Evolutionary conservation across 2,888 invertebrate species (phyloP).

Genomic region (Protophormia terraenovae): DNA sequence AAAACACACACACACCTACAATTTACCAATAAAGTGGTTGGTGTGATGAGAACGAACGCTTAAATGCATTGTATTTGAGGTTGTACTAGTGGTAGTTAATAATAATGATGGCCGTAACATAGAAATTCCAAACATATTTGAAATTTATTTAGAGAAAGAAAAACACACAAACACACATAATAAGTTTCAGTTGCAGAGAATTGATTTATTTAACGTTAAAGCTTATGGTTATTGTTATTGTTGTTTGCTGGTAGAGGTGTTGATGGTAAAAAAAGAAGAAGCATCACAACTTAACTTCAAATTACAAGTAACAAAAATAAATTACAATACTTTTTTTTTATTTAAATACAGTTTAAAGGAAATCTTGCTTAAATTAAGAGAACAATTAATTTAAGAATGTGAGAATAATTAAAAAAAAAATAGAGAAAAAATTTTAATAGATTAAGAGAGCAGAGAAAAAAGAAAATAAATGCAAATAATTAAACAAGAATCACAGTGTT

Average conservation of each 20-base stretch:
- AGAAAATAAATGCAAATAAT: slow-evolving; percentile 10
- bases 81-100: background rate
- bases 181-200: slow-evolving; percentile 34
- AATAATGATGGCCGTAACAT: background rate
- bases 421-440: background rate
- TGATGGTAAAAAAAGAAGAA: no score
- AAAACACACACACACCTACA: background rate
- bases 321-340: background rate
- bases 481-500: slow-evolving; percentile 42
- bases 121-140: slow-evolving; percentile 5
- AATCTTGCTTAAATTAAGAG: background rate
- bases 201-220: slow-evolving; percentile 32
- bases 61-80: background rate
- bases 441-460: no score
- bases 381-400: slow-evolving; percentile 11
- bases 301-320: no score
- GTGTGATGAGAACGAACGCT: no score
- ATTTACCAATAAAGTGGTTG: background rate
- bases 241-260: background rate
- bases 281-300: slow-evolving; percentile 6
- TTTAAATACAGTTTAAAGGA: slow-evolving; percentile 5
- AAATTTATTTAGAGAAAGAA: background rate
- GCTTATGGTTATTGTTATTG: background rate
- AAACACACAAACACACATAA: background rate
- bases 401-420: background rate